These are phyloP conservation scores for Nemurella pictetii DNA, from an alignment of 2,888 invertebrate species.

Conservation along the genomic window DNA sequence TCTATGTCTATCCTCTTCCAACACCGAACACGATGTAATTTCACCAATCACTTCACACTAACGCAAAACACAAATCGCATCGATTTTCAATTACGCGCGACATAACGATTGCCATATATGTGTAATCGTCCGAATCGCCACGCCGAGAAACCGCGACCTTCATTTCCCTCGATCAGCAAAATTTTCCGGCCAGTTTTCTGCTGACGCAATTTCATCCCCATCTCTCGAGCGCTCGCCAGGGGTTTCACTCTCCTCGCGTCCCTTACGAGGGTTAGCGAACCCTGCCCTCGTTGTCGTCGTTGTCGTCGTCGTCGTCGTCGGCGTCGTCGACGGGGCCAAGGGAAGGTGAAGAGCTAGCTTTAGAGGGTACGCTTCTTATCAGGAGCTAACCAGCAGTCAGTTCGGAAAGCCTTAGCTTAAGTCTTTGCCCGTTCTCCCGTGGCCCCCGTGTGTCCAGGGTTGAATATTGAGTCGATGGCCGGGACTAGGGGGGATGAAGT, in stretches of 20 bases:
- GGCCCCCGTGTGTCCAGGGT: background rate
- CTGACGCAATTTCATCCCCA: conserved; percentile 7
- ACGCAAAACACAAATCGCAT: background rate
- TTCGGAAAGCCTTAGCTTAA: conserved; percentile 14
- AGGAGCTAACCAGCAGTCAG: conserved; percentile 29
- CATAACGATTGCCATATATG: background rate
- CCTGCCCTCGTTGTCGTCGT: too few species aligned
- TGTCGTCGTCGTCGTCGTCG: too few species aligned
- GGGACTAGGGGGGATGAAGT: background rate
- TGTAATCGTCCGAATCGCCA: background rate
- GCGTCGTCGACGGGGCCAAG: background rate
- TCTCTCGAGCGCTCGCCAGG: background rate
- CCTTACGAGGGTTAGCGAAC: background rate
- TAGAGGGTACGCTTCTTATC: conserved; percentile 26
- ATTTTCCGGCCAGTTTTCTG: conserved; percentile 22
- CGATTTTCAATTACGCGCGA: conserved; percentile 13
- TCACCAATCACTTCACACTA: background rate
- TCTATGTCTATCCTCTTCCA: background rate
- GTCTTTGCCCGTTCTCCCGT: background rate
- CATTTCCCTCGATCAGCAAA: conserved; percentile 25
- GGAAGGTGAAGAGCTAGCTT: conserved; percentile 16
- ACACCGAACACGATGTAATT: too few species aligned
- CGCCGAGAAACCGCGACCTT: background rate
- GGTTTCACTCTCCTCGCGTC: background rate
- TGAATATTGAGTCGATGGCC: conserved; percentile 11